A percentile compares a stretch with the other conserved stretches of the same genome.
Evolutionary conservation across 2,797 vertebrate genomes (phyloP).

Genomic region (Calcarius lapponicus): DNA sequence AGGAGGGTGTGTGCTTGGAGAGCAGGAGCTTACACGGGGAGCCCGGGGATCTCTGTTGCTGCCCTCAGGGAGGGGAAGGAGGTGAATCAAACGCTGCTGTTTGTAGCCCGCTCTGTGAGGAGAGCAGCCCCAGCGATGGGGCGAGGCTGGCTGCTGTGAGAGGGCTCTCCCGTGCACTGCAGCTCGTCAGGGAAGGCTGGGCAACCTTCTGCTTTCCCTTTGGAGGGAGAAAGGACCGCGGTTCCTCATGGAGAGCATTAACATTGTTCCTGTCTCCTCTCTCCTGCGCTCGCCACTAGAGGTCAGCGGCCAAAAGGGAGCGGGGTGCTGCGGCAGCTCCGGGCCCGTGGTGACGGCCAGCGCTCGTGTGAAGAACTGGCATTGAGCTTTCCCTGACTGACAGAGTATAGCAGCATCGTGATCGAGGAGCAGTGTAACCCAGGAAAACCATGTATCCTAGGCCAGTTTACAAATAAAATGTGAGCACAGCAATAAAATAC

Average conservation of each 20-base stretch:
- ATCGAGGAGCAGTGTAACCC: not conserved
- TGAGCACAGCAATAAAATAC: not conserved
- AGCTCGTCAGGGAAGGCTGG: not conserved
- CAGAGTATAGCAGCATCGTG: fast-evolving
- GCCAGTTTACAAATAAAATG: not conserved
- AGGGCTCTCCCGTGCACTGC: fast-evolving
- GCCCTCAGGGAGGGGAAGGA: not conserved
- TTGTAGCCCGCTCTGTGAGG: not conserved
- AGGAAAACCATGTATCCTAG: not conserved
- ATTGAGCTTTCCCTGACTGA: not conserved
- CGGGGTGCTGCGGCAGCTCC: fast-evolving
- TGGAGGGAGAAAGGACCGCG: not conserved
- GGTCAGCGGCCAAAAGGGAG: not conserved
- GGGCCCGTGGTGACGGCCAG: fast-evolving
- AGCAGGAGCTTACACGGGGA: not conserved
- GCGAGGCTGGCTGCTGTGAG: not conserved
- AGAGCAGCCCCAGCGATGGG: not conserved
- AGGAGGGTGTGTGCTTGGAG: not conserved
- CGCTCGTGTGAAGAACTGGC: fast-evolving
- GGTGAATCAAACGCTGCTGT: not conserved
- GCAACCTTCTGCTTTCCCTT: not conserved
- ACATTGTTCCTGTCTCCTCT: fast-evolving
- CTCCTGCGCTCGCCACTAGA: not conserved
- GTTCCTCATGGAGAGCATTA: fast-evolving
- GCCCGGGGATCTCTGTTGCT: fast-evolving